Evolutionary conservation across 2,888 invertebrate species (phyloP).

Genomic region (Chesias legatella): DNA sequence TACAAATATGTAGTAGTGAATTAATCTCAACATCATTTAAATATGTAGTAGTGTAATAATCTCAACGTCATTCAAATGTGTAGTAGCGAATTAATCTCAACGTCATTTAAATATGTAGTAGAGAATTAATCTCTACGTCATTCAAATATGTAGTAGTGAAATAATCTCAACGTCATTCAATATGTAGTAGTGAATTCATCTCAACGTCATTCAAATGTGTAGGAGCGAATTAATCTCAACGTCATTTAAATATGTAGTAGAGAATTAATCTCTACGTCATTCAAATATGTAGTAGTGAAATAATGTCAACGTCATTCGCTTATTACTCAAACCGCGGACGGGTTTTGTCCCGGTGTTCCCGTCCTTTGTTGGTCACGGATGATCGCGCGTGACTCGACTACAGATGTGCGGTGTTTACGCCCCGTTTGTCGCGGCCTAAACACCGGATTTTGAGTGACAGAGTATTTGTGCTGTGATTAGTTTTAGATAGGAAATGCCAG

Average conservation of each 20-base stretch:
- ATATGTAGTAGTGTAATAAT: conserved; percentile 19
- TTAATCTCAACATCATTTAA: conserved; percentile 15
- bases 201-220: conserved; percentile 15
- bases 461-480: conserved; percentile 45
- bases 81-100: conserved; percentile 17
- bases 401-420: conserved; percentile 56
- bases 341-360: conserved; percentile 28
- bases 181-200: conserved; percentile 20
- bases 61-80: conserved; percentile 15
- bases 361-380: conserved; percentile 61
- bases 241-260: no score
- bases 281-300: conserved; percentile 20
- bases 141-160: conserved; percentile 20
- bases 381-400: conserved; percentile 65
- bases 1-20: conserved; percentile 20
- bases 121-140: conserved; percentile 18
- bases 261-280: conserved; percentile 17
- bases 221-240: conserved; percentile 16
- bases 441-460: conserved; percentile 60
- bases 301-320: conserved; percentile 17
- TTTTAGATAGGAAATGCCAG: conserved; percentile 19
- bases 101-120: no score
- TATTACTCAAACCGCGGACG: conserved; percentile 22
- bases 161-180: conserved; percentile 15
- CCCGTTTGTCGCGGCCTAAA: conserved; percentile 50